Evolutionary conservation across 2,888 invertebrate species (phyloP), one percentile per base, ranked within the genome.

Genomic region (Hirtodrosophila trivittata): DNA sequence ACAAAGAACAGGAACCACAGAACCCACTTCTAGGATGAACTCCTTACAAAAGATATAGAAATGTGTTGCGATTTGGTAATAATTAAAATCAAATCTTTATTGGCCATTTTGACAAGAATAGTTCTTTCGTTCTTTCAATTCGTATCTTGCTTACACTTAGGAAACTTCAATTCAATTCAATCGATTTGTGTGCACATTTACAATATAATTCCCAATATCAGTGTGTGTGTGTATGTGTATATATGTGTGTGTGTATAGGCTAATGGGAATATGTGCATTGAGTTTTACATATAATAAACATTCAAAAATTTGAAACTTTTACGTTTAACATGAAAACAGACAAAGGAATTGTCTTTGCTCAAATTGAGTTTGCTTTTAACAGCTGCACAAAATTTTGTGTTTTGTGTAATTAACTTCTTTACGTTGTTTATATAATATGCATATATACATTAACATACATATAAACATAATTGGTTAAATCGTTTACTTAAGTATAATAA

Each of bases 61-160:
- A n/a, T n/a, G n/a, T n/a, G n/a, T n/a, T n/a, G n/a, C n/a, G n/a
- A n/a, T 30, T 30, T 30, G n/a, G 30, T 21, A 0, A 16, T 49
- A 35, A 38, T 73, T 63, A 69, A 77, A 77, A 73, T 82, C 60
- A 85, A 80, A 75, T 75, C 49, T 83, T 89, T 89, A 89, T 89
- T 89, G 89, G 89, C 89, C 88, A 85, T 89, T 88, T 85, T 89
- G 89, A 89, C 89, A 89, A 89, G 88, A 89, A 89, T 89, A 87
- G 84, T 87, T 87, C 66, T 66, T 66, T 66, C 75, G 70, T 66
- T 84, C 55, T 47, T 74, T 74, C 54, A 50, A 57, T 57, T 67
- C 54, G 18, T 67, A 49, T 51, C 57, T 67, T 67, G 63, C 71
- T 71, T 71, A 71, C 46, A 74, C 47, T 65, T 38, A 62, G 62